Conservation (phyloP, 2,888 invertebrate species). For the Cerceris ruficornis region DNA sequence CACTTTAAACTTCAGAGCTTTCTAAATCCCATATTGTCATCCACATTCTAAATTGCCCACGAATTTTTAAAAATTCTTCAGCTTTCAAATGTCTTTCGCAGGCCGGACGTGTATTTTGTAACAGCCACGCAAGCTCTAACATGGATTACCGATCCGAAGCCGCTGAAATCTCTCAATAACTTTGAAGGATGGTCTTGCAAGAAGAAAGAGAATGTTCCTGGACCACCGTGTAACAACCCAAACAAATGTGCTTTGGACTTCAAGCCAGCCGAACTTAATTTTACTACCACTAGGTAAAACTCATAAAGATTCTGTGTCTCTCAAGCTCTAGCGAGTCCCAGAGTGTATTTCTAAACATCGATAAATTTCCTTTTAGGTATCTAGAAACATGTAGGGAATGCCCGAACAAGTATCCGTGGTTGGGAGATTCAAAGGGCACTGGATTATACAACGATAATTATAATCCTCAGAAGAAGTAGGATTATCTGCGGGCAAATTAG, state of each 20-base stretch:
- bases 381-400: conserved; percentile 94
- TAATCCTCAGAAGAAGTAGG: conserved; percentile 85
- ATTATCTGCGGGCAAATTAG: conserved; percentile 40
- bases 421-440: conserved; percentile 93
- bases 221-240: conserved; percentile 89
- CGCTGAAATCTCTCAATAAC: conserved; percentile 86
- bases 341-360: not conserved
- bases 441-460: conserved; percentile 92
- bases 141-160: conserved; percentile 94
- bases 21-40: no score
- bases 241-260: conserved; percentile 93
- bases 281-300: conserved; percentile 87
- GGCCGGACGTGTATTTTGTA: conserved; percentile 93
- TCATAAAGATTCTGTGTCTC: not conserved
- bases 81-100: conserved; percentile 72
- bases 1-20: no score
- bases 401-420: conserved; percentile 93
- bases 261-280: conserved; percentile 89
- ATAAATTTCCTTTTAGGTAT: conserved; percentile 83
- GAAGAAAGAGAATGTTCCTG: conserved; percentile 87
- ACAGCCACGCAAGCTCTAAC: conserved; percentile 94
- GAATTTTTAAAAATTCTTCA: not conserved
- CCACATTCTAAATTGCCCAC: no score
- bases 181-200: conserved; percentile 93
- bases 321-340: not conserved